Evolutionary conservation across 2,797 vertebrate genomes (phyloP).

Genomic region (Megalops cyprinoides): DNA sequence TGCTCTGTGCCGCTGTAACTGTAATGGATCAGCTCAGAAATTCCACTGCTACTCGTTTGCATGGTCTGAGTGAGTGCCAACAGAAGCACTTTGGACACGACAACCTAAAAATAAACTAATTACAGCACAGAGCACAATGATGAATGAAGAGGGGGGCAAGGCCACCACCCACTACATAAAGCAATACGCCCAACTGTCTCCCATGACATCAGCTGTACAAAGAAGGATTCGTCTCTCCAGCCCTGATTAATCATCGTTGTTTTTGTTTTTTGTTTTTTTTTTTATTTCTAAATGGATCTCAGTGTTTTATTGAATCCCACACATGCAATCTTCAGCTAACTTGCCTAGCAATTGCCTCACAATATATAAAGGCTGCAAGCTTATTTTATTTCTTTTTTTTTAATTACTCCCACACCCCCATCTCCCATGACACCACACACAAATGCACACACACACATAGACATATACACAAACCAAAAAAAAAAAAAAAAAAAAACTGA

Average conservation of each 20-base stretch:
- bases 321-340: not conserved
- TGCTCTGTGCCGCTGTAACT: not conserved
- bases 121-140: constrained; percentile 3
- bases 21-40: not conserved
- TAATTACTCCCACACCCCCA: not conserved
- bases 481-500: not conserved
- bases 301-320: not conserved
- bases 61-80: not conserved
- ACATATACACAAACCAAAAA: not conserved
- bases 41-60: not conserved
- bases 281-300: not conserved
- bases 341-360: not conserved
- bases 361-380: not conserved
- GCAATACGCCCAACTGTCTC: not conserved
- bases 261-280: constrained; percentile 1
- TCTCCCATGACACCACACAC: not conserved
- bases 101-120: constrained; percentile 13
- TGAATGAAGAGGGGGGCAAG: not conserved
- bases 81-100: not conserved
- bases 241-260: not conserved
- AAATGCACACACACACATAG: not conserved
- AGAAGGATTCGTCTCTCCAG: not conserved
- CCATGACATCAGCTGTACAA: not conserved
- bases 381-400: not conserved
- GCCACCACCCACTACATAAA: not conserved